phyloP scores from a whole-genome alignment of 2,113 vertebrate species.

The Balaeniceps rex region DNA sequence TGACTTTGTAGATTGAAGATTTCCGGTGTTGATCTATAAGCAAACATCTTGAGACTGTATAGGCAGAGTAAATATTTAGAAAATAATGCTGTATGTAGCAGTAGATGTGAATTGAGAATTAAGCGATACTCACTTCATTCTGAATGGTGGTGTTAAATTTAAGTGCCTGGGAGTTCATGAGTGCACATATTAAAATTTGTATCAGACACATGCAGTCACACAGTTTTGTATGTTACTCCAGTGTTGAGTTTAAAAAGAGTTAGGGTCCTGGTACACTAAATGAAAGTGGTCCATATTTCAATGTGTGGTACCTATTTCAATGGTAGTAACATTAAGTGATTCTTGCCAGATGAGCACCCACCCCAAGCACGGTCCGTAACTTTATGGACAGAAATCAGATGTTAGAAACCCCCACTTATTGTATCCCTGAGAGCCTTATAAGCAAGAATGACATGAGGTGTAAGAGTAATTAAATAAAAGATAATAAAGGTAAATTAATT shows the following conservation, averaged over 20 bases:
- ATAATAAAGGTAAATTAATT: not conserved
- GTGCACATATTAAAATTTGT: not conserved
- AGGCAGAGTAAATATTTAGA: conserved; percentile 8
- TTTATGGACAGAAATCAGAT: not conserved
- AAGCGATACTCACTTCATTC: not conserved
- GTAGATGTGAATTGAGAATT: not conserved
- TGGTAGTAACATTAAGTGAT: not conserved
- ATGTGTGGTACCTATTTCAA: not conserved
- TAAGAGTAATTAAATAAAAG: not conserved
- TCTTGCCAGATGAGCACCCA: not conserved
- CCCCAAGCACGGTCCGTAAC: not conserved
- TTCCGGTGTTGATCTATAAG: not conserved
- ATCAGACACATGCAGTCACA: not conserved
- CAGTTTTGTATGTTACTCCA: not conserved
- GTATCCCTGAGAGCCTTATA: not conserved
- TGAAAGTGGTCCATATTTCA: not conserved
- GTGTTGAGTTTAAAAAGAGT: not conserved
- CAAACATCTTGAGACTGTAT: conserved; percentile 9
- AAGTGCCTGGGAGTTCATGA: not conserved
- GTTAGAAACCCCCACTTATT: not conserved
- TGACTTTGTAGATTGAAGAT: not conserved
- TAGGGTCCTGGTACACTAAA: not conserved
- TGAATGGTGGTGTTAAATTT: not conserved
- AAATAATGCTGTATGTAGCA: not conserved
- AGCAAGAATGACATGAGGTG: not conserved